Evolutionary conservation across 1,140 invertebrate genomes (phyloP).

Genomic region (Calephelis virginiensis): DNA sequence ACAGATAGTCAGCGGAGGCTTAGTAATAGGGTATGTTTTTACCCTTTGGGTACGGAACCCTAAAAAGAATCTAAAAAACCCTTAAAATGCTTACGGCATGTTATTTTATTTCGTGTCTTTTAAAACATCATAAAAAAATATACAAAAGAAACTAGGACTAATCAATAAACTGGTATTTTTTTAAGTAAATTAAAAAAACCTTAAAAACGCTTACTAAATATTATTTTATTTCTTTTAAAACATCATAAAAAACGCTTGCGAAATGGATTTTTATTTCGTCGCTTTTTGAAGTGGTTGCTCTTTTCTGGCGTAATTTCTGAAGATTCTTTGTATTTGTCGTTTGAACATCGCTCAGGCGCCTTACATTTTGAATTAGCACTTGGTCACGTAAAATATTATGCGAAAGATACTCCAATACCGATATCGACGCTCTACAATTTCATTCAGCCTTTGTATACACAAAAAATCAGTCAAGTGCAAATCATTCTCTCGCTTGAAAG

Average conservation of each 20-base stretch:
- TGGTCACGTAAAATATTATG: conserved; percentile 11
- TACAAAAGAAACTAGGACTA: too few species aligned
- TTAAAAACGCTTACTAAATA: background rate
- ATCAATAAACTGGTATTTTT: too few species aligned
- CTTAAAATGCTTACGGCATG: too few species aligned
- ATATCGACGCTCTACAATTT: conserved; percentile 3
- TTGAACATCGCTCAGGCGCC: conserved; percentile 2
- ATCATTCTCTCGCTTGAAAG: conserved; percentile 6
- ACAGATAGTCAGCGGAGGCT: too few species aligned
- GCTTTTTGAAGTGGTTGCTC: background rate
- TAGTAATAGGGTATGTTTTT: too few species aligned
- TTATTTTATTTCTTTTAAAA: background rate
- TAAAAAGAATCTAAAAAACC: too few species aligned
- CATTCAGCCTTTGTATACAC: conserved; percentile 13
- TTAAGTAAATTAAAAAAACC: too few species aligned
- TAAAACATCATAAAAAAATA: too few species aligned
- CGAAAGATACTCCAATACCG: conserved; percentile 13
- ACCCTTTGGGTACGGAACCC: too few species aligned
- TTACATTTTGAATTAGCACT: conserved; percentile 16
- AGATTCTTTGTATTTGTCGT: conserved; percentile 3
- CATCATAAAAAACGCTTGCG: background rate
- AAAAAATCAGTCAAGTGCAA: conserved; percentile 13
- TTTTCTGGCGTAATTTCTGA: background rate
- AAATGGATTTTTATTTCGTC: background rate
- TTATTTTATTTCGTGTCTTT: too few species aligned